Percentiles rank a stretch among this genome's conserved stretches.
These are phyloP conservation scores for Troides oblongomaculatus DNA, from an alignment of 2,888 invertebrate species.

Conservation along the genomic window DNA sequence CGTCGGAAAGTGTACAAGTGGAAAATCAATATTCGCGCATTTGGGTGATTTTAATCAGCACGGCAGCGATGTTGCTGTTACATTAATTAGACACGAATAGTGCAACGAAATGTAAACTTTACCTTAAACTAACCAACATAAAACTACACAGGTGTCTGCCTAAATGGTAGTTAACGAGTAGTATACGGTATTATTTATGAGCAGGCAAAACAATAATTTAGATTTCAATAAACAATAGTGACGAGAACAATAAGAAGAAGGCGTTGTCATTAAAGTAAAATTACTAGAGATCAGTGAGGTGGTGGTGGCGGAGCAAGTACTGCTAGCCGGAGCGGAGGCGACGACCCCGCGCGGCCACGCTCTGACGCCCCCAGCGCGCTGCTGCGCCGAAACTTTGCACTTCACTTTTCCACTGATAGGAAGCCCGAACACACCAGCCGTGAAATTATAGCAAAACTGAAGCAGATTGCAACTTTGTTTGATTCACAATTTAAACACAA, in stretches of 20 bases:
- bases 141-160: background rate
- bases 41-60: slow-evolving; percentile 15
- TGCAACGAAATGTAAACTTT: background rate
- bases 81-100: background rate
- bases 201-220: background rate
- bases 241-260: slow-evolving; percentile 7
- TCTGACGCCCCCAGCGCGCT: slow-evolving; percentile 54
- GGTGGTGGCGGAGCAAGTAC: slow-evolving; percentile 39
- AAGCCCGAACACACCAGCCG: slow-evolving; percentile 67
- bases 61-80: slow-evolving; percentile 6
- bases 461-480: slow-evolving; percentile 41
- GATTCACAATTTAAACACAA: slow-evolving; percentile 5
- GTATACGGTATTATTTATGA: background rate
- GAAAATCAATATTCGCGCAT: slow-evolving; percentile 15
- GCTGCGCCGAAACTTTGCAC: slow-evolving; percentile 76
- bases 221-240: background rate
- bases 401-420: slow-evolving; percentile 74
- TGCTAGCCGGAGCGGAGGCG: slow-evolving; percentile 46
- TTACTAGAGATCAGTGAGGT: slow-evolving; percentile 32
- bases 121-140: background rate
- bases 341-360: slow-evolving; percentile 64
- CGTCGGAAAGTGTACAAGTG: background rate
- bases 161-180: background rate
- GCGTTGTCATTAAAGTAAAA: slow-evolving; percentile 24
- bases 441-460: slow-evolving; percentile 75